Evolutionary conservation across 1,140 invertebrate species (phyloP), one percentile per base, ranked within the genome.

Genomic region (Drosophila funebris): DNA sequence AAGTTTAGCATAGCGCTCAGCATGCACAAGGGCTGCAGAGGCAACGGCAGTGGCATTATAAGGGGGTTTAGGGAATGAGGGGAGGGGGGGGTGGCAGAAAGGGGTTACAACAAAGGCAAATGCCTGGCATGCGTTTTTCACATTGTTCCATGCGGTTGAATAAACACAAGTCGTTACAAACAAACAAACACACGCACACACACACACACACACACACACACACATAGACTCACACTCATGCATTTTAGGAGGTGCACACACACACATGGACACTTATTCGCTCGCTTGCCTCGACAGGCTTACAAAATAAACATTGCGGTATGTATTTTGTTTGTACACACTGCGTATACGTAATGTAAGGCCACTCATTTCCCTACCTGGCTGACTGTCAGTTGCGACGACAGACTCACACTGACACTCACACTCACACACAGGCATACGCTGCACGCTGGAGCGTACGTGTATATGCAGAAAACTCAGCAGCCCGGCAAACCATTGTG

Each of bases 271-370:
- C 82, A 85, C 82, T 84, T 87, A 87, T 85, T 74, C 81, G 81
- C 82, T 85, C 78, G 83, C 74, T 85, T 85, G 82, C 82, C 82
- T 82, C 81, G 78, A 71, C 82, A 82, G 78, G 83, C 82, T 87
- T 88, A 76, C 78, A 87, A 82, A 87, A 87, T 85, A 85, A 85
- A 85, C 82, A 85, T 85, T 88, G 83, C 82, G 82, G 82, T 79
- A 67, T 88, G 82, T 81, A 87, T 85, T 85, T 85, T 87, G 82
- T 88, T 82, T 81, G 74, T 66, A 82, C 82, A 87, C 82, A 75
- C 75, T 88, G 82, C 82, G 83, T 87, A 87, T 88, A 85, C 82
- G 82, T 87, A 88, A 70, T 82, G 82, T 73, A 52, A 66, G 81
- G 82, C 81, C 82, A 80, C 74, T 82, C 77, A 75, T 87, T 81